phyloP scores from a whole-genome alignment of 2,113 vertebrate species.

The Equus quagga region DNA sequence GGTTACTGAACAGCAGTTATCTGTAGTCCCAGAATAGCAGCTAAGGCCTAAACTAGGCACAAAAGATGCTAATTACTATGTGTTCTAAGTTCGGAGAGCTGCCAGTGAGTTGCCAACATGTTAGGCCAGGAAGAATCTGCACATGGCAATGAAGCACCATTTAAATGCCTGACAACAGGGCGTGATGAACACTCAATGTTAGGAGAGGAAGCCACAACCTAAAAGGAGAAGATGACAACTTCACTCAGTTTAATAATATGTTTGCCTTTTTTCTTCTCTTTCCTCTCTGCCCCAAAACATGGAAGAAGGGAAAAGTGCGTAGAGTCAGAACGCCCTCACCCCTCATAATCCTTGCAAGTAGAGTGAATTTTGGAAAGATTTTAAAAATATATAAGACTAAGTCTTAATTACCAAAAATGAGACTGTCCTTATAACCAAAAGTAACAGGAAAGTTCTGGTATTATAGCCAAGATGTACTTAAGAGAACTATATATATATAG shows the following conservation, averaged over 20 bases:
- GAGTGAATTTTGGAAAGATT: constrained; percentile 22
- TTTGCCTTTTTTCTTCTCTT: neutral
- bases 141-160: neutral
- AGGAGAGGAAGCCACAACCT: constrained; percentile 4
- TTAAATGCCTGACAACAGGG: neutral
- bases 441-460: neutral
- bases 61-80: neutral
- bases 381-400: neutral
- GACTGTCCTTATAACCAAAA: constrained; percentile 44
- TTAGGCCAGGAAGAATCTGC: neutral
- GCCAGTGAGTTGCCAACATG: neutral
- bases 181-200: neutral
- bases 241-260: neutral
- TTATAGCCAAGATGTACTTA: constrained; percentile 15
- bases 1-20: neutral
- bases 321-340: neutral
- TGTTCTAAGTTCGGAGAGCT: constrained; percentile 21
- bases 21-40: neutral
- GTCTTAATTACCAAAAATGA: neutral
- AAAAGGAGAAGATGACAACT: neutral
- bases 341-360: neutral
- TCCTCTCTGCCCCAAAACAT: neutral
- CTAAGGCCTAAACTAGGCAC: neutral
- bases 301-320: neutral
- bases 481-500: neutral